Evolutionary conservation across 2,888 invertebrate species (phyloP).

Genomic region (Mimumesa dahlbomi): DNA sequence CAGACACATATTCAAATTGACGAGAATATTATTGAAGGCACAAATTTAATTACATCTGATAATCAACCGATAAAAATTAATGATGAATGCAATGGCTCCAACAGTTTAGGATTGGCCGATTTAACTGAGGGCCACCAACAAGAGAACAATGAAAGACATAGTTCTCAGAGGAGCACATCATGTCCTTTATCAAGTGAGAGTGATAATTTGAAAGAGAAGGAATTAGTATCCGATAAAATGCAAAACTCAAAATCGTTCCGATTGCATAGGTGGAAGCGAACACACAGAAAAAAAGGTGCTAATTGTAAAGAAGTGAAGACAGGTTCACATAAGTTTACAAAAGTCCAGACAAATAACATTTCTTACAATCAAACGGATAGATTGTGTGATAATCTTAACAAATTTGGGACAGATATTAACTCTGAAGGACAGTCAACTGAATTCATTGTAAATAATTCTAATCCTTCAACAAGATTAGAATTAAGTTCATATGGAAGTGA

Average conservation of each 20-base stretch:
- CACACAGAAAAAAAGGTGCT: background rate
- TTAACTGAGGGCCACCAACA: background rate
- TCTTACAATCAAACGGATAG: conserved; percentile 34
- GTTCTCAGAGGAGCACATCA: no score
- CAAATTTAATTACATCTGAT: no score
- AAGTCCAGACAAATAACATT: conserved; percentile 59
- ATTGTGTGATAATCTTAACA: background rate
- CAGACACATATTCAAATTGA: no score
- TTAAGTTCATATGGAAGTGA: background rate
- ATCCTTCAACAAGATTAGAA: conserved; percentile 3
- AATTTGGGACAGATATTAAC: background rate
- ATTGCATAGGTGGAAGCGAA: conserved; percentile 2
- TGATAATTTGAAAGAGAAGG: no score
- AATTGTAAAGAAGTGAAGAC: background rate
- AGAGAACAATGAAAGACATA: background rate
- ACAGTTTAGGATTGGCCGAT: background rate
- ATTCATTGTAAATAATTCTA: background rate
- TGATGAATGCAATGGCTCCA: background rate
- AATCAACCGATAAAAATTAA: background rate
- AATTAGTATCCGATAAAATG: background rate
- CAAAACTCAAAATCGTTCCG: conserved; percentile 2
- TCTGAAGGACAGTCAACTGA: background rate
- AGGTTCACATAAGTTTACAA: conserved; percentile 27
- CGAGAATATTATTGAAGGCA: no score
- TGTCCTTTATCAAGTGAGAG: no score